Percentiles rank a stretch among this genome's conserved stretches.
These are phyloP conservation scores for Gastrophysa polygoni DNA, from an alignment of 2,888 invertebrate genomes.

Conservation along the genomic window DNA sequence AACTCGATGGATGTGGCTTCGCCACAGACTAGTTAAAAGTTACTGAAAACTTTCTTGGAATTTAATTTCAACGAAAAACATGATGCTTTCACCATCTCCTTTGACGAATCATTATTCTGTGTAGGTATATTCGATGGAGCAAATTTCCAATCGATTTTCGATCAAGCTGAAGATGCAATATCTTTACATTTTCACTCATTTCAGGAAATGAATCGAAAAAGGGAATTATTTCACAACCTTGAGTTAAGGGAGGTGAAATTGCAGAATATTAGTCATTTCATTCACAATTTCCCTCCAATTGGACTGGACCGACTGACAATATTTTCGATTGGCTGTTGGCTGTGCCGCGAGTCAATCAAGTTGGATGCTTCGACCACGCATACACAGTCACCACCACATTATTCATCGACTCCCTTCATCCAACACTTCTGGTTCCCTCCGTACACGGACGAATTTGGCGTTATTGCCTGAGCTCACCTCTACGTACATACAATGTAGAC, in stretches of 20 bases:
- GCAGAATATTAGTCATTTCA: too few species aligned
- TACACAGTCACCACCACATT: slow-evolving; percentile 19
- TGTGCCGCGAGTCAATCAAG: background rate
- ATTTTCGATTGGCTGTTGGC: too few species aligned
- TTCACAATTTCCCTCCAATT: too few species aligned
- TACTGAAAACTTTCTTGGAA: background rate
- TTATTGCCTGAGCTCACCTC: slow-evolving; percentile 26
- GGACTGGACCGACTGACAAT: too few species aligned
- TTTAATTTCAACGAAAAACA: background rate
- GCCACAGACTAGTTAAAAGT: background rate
- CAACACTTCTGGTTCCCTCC: slow-evolving; percentile 33
- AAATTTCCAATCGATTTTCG: too few species aligned
- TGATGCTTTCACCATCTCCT: background rate
- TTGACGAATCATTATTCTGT: too few species aligned
- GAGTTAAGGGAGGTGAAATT: too few species aligned
- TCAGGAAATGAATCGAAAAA: too few species aligned
- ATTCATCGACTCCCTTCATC: slow-evolving; percentile 30
- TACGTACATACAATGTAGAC: slow-evolving; percentile 9
- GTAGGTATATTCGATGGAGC: too few species aligned
- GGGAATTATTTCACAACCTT: too few species aligned
- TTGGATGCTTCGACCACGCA: background rate
- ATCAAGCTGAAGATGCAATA: too few species aligned
- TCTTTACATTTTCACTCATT: too few species aligned
- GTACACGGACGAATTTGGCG: slow-evolving; percentile 29
- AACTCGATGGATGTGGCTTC: background rate